Conservation (phyloP, 92 coral and sea anemone genomes). For the Epizoanthus illoricatus region DNA sequence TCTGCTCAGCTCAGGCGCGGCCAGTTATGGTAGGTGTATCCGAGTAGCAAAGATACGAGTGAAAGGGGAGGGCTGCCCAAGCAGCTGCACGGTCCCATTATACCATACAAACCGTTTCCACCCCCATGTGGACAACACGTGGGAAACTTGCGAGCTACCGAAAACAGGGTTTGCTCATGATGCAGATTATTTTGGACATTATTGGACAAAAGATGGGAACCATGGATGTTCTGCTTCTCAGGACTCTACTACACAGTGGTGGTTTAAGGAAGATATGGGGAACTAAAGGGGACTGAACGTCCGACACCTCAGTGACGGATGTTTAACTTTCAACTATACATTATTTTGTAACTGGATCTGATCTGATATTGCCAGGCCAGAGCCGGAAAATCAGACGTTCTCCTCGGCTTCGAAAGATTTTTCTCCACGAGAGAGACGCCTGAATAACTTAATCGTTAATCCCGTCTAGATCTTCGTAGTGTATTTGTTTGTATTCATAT, state of each 20-base stretch:
- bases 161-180: not conserved
- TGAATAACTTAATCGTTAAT: no score
- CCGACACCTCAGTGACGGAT: not conserved
- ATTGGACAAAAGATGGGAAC: not conserved
- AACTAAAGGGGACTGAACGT: not conserved
- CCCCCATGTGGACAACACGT: not conserved
- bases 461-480: no score
- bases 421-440: no score
- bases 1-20: not conserved
- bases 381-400: no score
- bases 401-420: no score
- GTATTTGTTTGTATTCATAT: no score
- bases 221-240: not conserved
- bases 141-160: not conserved
- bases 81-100: not conserved
- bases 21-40: not conserved
- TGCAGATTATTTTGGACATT: not conserved
- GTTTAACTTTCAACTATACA: not conserved
- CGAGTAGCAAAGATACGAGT: not conserved
- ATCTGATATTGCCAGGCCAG: no score
- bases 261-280: not conserved
- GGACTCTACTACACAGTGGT: constrained; percentile 10
- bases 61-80: not conserved
- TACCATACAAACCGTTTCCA: not conserved
- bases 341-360: no score